Percentiles rank a stretch among this genome's conserved stretches.
phyloP scores from a whole-genome alignment of 2,888 invertebrate species.

The Crematogaster levior region DNA sequence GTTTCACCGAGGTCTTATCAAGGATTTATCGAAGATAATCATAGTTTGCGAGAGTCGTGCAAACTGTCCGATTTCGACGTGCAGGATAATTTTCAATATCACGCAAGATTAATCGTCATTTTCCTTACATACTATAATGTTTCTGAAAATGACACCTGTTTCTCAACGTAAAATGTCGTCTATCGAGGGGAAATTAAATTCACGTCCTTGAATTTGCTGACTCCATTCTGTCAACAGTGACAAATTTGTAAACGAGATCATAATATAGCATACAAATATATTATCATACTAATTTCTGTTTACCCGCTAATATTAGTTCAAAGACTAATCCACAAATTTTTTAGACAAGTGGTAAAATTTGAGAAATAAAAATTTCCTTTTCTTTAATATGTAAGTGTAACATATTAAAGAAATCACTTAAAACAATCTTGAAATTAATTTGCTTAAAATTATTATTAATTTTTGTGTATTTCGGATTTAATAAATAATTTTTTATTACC shows the following conservation, averaged over 20 bases:
- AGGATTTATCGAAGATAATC: conserved; percentile 67
- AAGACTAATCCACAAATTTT: neutral
- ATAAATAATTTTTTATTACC: neutral
- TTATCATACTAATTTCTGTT: neutral
- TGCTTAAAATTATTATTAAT: neutral
- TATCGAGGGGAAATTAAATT: neutral
- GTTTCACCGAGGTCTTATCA: conserved; percentile 70
- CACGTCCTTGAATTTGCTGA: neutral
- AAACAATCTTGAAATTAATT: neutral
- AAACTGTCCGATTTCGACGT: neutral
- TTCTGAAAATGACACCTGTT: conserved; percentile 4
- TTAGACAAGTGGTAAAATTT: neutral
- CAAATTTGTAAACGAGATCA: neutral
- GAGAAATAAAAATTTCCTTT: neutral
- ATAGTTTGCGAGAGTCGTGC: neutral
- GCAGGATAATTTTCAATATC: neutral
- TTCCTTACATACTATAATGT: too few species aligned
- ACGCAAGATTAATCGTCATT: too few species aligned
- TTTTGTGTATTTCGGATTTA: neutral
- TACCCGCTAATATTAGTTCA: neutral
- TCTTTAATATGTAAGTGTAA: neutral
- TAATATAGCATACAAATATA: neutral
- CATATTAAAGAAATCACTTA: neutral
- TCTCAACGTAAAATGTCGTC: neutral
- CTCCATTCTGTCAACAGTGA: neutral